A percentile compares a stretch with the other conserved stretches of the same genome.
phyloP scores from a whole-genome alignment of 2,797 vertebrate species.

The Mormyrops attenuatus region DNA sequence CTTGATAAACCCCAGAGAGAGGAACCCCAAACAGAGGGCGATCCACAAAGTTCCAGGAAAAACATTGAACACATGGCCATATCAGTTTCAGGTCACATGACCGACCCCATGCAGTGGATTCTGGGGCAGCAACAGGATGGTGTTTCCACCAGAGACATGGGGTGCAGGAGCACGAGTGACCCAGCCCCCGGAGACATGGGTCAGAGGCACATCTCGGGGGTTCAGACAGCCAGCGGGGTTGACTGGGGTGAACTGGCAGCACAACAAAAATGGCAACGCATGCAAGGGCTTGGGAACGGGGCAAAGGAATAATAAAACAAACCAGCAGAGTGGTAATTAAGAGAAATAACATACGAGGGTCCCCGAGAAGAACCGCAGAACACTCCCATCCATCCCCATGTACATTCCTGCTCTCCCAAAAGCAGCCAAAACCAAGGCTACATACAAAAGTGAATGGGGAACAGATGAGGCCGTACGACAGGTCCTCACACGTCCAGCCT shows the following conservation, averaged over 20 bases:
- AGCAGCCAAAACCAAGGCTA: slow-evolving; percentile 7
- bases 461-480: not conserved
- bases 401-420: not conserved
- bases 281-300: slow-evolving; percentile 14
- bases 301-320: not conserved
- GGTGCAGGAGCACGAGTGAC: not conserved
- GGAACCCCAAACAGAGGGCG: not conserved
- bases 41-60: not conserved
- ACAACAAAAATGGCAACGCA: not conserved
- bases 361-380: not conserved
- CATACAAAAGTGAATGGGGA: slow-evolving; percentile 1
- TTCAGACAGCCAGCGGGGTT: not conserved
- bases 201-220: not conserved
- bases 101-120: not conserved
- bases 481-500: not conserved
- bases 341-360: slow-evolving; percentile 10
- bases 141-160: not conserved
- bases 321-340: slow-evolving; percentile 12
- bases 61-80: not conserved
- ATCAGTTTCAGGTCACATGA: not conserved
- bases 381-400: not conserved
- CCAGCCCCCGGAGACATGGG: not conserved
- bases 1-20: not conserved
- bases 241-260: slow-evolving; percentile 4
- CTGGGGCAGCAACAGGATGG: not conserved